Evolutionary conservation across 2,113 vertebrate genomes (phyloP), one percentile per base, ranked within the genome.

Genomic region (Phyllopteryx taeniolatus): DNA sequence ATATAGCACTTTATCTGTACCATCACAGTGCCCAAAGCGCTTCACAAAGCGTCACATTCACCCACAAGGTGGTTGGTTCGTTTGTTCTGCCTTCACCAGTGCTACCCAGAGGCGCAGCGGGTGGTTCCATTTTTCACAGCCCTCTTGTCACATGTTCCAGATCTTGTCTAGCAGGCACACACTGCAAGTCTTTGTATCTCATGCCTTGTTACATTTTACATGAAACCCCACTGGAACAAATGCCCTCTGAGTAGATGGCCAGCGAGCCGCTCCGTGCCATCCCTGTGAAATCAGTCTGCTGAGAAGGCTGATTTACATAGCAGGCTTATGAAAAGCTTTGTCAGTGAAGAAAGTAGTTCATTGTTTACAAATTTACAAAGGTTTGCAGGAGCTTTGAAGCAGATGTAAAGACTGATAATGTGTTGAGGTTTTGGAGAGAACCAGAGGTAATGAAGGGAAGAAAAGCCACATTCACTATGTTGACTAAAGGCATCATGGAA

Each of bases 151-250:
- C 76, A 77, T 49, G 78, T 68, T 81, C 56, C 72, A 2, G 31
- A 68, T 44, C 59, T 72, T 65, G 80, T 82, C 82, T 71, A 70
- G 67, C 9, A 13, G 72, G 79, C 78, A 76, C 4, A 74, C 68
- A 84, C 62, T 57, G 20, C 70, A 74, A 79, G 68, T 77, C 73
- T 84, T 79, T 84, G 64, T 79, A 73, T 68, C 22, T 72, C 78
- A 68, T 76, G 70, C 72, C 72, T 80, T 78, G 79, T 80, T 85
- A 75, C 71, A 82, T 79, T 86, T 87, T 83, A 83, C 76, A 86
- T 79, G 75, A 83, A 79, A 84, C 74, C 68, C 79, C 67, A 8
- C 44, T 74, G 73, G 65, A 84, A 80, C 77, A 85, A 82, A 86
- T 82, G 64, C 69, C 78, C 76, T 59, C 70, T 72, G 79, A 85